phyloP scores from a whole-genome alignment of 2,888 invertebrate genomes.

The Noctua comes region DNA sequence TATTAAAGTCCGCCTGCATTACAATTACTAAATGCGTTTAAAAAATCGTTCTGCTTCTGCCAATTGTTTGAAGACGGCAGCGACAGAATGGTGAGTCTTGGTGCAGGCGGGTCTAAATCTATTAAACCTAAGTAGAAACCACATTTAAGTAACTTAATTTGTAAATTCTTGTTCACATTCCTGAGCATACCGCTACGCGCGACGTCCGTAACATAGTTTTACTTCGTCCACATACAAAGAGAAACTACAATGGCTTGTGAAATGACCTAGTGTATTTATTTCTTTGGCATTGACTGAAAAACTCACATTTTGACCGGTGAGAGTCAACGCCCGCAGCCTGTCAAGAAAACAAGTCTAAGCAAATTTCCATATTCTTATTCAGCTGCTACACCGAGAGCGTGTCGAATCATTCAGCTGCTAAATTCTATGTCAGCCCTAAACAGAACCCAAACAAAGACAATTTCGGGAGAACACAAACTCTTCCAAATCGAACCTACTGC shows the following conservation, averaged over 20 bases:
- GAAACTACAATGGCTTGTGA: not conserved
- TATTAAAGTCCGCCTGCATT: not conserved
- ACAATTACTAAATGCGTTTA: not conserved
- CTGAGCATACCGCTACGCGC: not conserved
- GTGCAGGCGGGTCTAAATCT: not conserved
- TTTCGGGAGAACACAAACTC: conserved; percentile 28
- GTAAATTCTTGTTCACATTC: not conserved
- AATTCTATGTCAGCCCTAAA: conserved; percentile 44
- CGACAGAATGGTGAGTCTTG: not conserved
- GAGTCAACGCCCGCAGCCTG: not conserved
- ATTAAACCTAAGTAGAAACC: not conserved
- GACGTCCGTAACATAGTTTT: too few relatives aligned
- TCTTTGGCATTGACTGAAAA: not conserved
- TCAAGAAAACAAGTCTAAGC: not conserved
- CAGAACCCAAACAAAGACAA: conserved; percentile 53
- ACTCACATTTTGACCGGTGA: not conserved
- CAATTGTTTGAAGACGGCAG: not conserved
- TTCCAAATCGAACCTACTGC: conserved; percentile 19
- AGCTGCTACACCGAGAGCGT: not conserved
- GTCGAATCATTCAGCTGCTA: not conserved
- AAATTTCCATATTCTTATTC: not conserved
- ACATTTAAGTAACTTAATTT: not conserved
- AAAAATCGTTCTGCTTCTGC: not conserved
- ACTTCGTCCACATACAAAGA: not conserved
- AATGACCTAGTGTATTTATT: not conserved